A percentile compares a stretch with the other conserved stretches of the same genome.
Conservation (phyloP, 1,140 invertebrate species). For the Drosophila setifemur region DNA sequence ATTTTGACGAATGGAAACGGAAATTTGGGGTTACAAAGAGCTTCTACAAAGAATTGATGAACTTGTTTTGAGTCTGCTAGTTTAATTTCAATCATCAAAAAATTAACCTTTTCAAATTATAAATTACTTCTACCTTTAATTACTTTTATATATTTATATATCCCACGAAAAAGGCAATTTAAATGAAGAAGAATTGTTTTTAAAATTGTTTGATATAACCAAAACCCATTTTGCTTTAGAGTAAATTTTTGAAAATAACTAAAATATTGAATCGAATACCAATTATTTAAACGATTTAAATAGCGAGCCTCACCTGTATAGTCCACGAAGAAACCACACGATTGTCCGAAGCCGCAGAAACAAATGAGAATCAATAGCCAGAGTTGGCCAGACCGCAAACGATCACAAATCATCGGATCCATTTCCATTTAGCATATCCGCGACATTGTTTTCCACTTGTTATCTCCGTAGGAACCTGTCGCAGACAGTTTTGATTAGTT, state of each 20-base stretch:
- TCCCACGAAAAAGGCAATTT: too few relatives aligned
- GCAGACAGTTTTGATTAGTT: constrained; percentile 22
- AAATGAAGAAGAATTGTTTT: too few relatives aligned
- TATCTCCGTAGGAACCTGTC: constrained; percentile 19
- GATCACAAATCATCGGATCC: constrained; percentile 24
- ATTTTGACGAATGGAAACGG: constrained; percentile 31
- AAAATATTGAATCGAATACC: too few relatives aligned
- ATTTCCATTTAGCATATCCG: constrained; percentile 27
- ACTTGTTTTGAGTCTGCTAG: too few relatives aligned
- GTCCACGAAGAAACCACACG: constrained; percentile 48
- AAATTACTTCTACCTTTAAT: too few relatives aligned
- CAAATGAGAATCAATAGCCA: constrained; percentile 43
- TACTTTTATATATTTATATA: too few relatives aligned
- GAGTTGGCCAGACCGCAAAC: constrained; percentile 19
- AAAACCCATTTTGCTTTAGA: too few relatives aligned
- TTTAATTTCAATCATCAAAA: not conserved
- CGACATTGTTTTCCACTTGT: constrained; percentile 6
- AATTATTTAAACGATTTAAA: not conserved
- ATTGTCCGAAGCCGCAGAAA: constrained; percentile 7
- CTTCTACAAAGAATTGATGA: not conserved
- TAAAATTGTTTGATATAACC: too few relatives aligned
- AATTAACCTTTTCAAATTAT: too few relatives aligned
- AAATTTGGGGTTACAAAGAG: constrained; percentile 13
- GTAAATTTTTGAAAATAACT: too few relatives aligned
- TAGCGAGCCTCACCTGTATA: constrained; percentile 50